Evolutionary conservation across 1,140 invertebrate species (phyloP), one percentile per base, ranked within the genome.

Genomic region (Pogonus chalceus): DNA sequence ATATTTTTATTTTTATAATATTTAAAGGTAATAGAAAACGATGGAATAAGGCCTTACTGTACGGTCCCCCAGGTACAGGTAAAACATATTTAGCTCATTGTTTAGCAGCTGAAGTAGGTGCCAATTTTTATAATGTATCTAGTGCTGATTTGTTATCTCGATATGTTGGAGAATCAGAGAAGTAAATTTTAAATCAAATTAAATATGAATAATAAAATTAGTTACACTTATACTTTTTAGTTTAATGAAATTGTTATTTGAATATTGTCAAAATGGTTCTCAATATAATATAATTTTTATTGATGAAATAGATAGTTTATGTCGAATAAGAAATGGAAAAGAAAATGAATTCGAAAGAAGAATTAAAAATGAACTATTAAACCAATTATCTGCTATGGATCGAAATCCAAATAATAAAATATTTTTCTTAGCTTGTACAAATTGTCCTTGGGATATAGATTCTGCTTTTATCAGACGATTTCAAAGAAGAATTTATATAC

Each of bases 31-130:
- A 60, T 21, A 52, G 57, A 31, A 56, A 52, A 18, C 57, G 58
- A 10, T 70, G 65, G 62, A 71, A 65, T 60, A 73, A 79, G 2
- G 67, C 84, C n/a, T 66, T 88, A 52, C 65, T 88, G 2, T 86
- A 82, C 68, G 85, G 85, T 3, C 77, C 83, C 14, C 83, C 83
- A 37, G 85, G 85, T 9, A 84, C 81, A 24, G 83, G 83, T 1
- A 87, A 87, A 69, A 86, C 84, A 1, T 65, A 79, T 22, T 58
- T 87, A 21, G 81, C 78, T 2, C 72, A 78, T 23, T 79, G 79
- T 16, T 54, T 80, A 24, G 76, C 78, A 9, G 66, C 63, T 2
- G 79, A 85, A 65, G 64, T 74, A 63, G 53, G 67, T 57, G 57
- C 74, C 18, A 63, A 65, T 2, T 73, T 80, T 35, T 77, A 77